Percentiles rank a stretch among this genome's conserved stretches.
phyloP scores from a whole-genome alignment of 2,888 invertebrate genomes.

The Biston stratarius region DNA sequence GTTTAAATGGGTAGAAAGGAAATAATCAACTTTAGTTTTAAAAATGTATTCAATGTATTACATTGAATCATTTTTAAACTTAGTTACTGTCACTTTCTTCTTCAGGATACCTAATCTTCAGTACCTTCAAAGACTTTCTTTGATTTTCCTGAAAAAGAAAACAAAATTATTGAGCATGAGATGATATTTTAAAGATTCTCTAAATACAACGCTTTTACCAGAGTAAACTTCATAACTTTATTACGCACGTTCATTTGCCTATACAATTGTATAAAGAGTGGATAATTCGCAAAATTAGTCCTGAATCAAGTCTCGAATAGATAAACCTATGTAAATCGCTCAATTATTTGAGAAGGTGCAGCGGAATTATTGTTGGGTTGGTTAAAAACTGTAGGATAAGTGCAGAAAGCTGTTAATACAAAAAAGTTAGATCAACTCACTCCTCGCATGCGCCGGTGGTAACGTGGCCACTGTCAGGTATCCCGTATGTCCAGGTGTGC shows the following conservation, averaged over 20 bases:
- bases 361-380: too few relatives aligned
- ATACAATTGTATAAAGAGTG: too few relatives aligned
- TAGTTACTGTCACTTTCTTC: slow-evolving; percentile 43
- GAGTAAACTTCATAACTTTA: too few relatives aligned
- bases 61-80: not conserved
- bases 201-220: too few relatives aligned
- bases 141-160: slow-evolving; percentile 56
- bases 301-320: too few relatives aligned
- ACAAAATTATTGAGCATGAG: slow-evolving; percentile 7
- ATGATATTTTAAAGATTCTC: too few relatives aligned
- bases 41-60: not conserved
- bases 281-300: too few relatives aligned
- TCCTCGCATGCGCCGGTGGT: slow-evolving; percentile 87
- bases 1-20: not conserved
- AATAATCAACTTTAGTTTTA: not conserved
- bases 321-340: too few relatives aligned
- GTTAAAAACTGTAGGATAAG: too few relatives aligned
- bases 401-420: not conserved
- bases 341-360: too few relatives aligned
- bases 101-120: slow-evolving; percentile 39
- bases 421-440: slow-evolving; percentile 51
- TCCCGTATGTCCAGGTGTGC: slow-evolving; percentile 97
- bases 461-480: slow-evolving; percentile 97
- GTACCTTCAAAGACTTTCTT: slow-evolving; percentile 47
- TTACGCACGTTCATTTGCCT: too few relatives aligned